Evolutionary conservation across 1,140 invertebrate species (phyloP).

Genomic region (Kradibia gibbosae): DNA sequence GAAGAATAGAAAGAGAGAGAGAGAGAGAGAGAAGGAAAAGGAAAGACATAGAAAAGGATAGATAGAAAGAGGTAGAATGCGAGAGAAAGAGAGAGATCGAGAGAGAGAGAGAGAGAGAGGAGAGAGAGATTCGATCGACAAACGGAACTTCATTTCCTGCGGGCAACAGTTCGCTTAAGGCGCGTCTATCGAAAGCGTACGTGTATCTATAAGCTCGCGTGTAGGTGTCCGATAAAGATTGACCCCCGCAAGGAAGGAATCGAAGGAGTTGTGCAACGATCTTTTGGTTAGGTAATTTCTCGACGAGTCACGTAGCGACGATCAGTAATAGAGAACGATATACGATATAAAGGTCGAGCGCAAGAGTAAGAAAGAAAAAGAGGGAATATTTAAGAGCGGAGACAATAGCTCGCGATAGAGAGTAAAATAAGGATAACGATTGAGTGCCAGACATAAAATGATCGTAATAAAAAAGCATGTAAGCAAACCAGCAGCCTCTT

Average conservation of each 20-base stretch:
- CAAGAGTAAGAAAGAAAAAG: background rate
- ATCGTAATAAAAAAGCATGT: background rate
- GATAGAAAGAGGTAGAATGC: background rate
- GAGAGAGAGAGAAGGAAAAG: background rate
- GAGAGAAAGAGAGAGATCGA: background rate
- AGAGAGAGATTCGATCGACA: constrained; percentile 18
- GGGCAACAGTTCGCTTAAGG: background rate
- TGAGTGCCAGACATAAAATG: background rate
- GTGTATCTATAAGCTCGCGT: background rate
- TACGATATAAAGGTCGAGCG: constrained; percentile 19
- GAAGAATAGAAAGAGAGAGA: background rate
- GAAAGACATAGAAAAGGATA: background rate
- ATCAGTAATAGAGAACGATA: constrained; percentile 59
- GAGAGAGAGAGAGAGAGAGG: background rate
- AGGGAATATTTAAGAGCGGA: background rate
- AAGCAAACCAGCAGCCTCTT: background rate
- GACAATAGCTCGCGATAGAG: background rate
- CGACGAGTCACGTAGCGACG: constrained; percentile 54
- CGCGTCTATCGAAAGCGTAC: background rate
- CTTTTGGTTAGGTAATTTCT: constrained; percentile 42
- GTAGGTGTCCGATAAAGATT: constrained; percentile 4
- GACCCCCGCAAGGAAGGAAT: constrained; percentile 11
- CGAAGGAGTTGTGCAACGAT: constrained; percentile 46
- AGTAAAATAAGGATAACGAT: background rate
- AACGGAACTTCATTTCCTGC: constrained; percentile 33